phyloP scores from a whole-genome alignment of 2,797 vertebrate genomes.

The Agapornis canus region DNA sequence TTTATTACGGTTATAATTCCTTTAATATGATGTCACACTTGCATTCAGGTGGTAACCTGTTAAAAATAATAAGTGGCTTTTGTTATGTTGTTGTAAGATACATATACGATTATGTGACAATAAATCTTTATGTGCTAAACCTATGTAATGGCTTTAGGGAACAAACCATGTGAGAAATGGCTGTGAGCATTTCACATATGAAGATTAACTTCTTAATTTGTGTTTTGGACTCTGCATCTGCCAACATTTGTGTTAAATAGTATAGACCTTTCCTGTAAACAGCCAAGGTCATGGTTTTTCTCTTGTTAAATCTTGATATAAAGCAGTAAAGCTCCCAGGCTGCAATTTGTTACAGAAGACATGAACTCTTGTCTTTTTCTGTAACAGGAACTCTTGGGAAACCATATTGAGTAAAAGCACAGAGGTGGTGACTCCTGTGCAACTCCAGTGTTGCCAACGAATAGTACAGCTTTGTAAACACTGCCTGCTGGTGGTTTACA shows the following conservation, averaged over 20 bases:
- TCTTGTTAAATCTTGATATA: slow-evolving; percentile 47
- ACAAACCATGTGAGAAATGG: slow-evolving; percentile 8
- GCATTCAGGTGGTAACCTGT: neutral
- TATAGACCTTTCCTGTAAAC: neutral
- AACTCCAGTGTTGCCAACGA: slow-evolving; percentile 93
- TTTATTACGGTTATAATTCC: neutral
- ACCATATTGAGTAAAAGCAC: slow-evolving; percentile 90
- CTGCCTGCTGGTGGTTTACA: slow-evolving; percentile 96
- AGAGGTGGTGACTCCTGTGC: slow-evolving; percentile 87
- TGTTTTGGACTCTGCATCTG: slow-evolving; percentile 37
- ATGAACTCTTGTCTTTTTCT: slow-evolving; percentile 62
- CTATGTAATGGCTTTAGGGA: neutral
- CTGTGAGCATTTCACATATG: neutral
- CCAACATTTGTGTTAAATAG: neutral
- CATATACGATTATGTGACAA: neutral
- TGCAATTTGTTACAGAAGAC: slow-evolving; percentile 42
- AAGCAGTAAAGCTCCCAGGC: slow-evolving; percentile 24
- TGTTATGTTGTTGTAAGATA: neutral
- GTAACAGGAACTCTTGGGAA: slow-evolving; percentile 91
- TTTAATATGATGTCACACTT: neutral
- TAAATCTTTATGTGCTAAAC: neutral
- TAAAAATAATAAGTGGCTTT: neutral
- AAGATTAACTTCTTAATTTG: slow-evolving; percentile 48
- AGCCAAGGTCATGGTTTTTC: slow-evolving; percentile 4
- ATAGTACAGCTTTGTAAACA: slow-evolving; percentile 94